A percentile compares a stretch with the other conserved stretches of the same genome.
Conservation (phyloP, 23 tunicate genomes). For the Trididemnum nubilum region DNA sequence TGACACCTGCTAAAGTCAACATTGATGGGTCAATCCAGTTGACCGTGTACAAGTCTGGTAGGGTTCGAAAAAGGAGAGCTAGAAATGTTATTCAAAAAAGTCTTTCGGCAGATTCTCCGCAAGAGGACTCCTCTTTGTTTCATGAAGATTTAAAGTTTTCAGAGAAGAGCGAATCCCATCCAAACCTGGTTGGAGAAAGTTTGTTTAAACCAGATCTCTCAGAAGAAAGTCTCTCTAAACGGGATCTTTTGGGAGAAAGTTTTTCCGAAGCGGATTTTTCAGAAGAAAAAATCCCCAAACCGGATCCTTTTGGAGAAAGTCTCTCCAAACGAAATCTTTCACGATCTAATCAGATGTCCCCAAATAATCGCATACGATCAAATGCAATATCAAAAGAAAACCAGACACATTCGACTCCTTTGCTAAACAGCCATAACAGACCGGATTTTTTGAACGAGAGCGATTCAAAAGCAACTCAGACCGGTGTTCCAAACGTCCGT, state of each 20-base stretch:
- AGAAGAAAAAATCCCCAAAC: background rate
- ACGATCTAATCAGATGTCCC: too few species aligned
- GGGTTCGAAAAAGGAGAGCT: background rate
- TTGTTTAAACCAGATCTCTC: too few species aligned
- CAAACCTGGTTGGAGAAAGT: too few species aligned
- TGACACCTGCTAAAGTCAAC: constrained; percentile 23
- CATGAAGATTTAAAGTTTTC: too few species aligned
- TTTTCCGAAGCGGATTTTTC: background rate
- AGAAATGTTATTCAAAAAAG: background rate
- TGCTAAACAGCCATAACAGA: background rate
- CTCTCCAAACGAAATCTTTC: too few species aligned
- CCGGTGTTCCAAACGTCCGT: background rate
- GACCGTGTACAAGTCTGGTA: background rate
- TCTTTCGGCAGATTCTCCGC: background rate
- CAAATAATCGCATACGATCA: too few species aligned
- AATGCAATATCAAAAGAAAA: background rate
- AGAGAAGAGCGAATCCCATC: too few species aligned
- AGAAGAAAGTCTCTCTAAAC: too few species aligned
- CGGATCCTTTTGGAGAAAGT: too few species aligned
- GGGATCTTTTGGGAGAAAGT: too few species aligned
- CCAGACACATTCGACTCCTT: background rate
- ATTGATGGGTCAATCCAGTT: background rate
- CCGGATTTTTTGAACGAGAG: background rate
- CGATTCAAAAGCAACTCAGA: background rate
- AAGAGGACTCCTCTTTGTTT: too few species aligned